Conservation (phyloP, 2,113 vertebrate genomes). For the Plestiodon gilberti region DNA sequence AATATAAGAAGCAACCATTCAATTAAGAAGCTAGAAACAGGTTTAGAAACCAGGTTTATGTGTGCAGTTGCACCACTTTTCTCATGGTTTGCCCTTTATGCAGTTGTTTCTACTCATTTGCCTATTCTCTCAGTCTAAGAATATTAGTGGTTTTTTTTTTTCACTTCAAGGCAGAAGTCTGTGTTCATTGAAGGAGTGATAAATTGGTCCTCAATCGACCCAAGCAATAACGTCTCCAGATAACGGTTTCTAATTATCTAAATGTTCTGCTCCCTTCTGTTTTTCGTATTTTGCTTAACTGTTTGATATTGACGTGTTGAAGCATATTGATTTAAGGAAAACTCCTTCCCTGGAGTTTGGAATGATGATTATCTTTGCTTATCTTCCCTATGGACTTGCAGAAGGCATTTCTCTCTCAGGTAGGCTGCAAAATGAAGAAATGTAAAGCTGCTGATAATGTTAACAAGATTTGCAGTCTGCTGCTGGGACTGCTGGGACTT, state of each 20-base stretch:
- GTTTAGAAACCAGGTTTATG: background rate
- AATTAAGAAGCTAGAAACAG: slow-evolving; percentile 12
- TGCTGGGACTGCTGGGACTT: background rate
- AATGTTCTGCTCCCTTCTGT: background rate
- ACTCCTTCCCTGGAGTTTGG: slow-evolving; percentile 97
- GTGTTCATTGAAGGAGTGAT: accelerated
- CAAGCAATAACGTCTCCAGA: background rate
- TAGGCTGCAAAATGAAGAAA: slow-evolving; percentile 61
- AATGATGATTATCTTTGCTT: slow-evolving; percentile 99
- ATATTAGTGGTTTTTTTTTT: background rate
- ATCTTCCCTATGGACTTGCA: slow-evolving; percentile 95
- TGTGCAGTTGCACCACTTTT: background rate
- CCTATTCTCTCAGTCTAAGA: background rate
- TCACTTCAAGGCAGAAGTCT: slow-evolving; percentile 3
- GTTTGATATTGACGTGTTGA: slow-evolving; percentile 79
- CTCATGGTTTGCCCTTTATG: background rate
- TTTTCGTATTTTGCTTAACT: slow-evolving; percentile 59
- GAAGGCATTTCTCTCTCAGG: slow-evolving; percentile 97
- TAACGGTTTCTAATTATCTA: background rate
- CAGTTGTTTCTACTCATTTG: background rate
- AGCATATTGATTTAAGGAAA: slow-evolving; percentile 96
- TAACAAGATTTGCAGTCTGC: background rate
- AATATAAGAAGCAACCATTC: background rate
- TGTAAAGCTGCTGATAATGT: background rate
- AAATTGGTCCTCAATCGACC: background rate